Evolutionary conservation across 2,797 vertebrate genomes (phyloP).

Genomic region (Loriculus beryllinus): DNA sequence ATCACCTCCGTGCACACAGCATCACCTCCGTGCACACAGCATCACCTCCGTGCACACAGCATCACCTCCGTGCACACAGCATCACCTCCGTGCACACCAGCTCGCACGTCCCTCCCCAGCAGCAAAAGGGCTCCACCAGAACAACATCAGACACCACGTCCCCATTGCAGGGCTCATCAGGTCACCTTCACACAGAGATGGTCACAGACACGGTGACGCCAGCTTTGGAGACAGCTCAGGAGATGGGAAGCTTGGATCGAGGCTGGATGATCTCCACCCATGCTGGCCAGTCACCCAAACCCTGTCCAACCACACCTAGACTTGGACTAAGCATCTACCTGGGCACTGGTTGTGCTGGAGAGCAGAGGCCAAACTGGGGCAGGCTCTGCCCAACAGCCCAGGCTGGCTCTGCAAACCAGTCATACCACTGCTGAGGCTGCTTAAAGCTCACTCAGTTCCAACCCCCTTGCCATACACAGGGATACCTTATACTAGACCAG

Average conservation of each 20-base stretch:
- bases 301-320: not conserved
- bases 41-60: not conserved
- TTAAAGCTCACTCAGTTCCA: not conserved
- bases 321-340: not conserved
- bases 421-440: not conserved
- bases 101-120: fast-evolving
- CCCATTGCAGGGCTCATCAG: fast-evolving
- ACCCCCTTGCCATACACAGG: not conserved
- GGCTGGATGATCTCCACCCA: not conserved
- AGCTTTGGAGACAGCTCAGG: not conserved
- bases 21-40: fast-evolving
- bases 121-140: not conserved
- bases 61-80: fast-evolving
- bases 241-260: not conserved
- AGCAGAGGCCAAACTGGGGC: fast-evolving
- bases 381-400: not conserved
- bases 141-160: not conserved
- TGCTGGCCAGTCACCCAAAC: not conserved
- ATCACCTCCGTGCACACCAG: not conserved
- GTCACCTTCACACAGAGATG: not conserved
- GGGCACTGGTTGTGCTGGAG: not conserved
- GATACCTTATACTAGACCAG: not conserved
- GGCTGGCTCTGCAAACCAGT: not conserved
- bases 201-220: fast-evolving
- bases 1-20: fast-evolving